Evolutionary conservation across 92 coral and sea anemone genomes (phyloP), one percentile per base, ranked within the genome.

Genomic region (Epizoanthus illoricatus): DNA sequence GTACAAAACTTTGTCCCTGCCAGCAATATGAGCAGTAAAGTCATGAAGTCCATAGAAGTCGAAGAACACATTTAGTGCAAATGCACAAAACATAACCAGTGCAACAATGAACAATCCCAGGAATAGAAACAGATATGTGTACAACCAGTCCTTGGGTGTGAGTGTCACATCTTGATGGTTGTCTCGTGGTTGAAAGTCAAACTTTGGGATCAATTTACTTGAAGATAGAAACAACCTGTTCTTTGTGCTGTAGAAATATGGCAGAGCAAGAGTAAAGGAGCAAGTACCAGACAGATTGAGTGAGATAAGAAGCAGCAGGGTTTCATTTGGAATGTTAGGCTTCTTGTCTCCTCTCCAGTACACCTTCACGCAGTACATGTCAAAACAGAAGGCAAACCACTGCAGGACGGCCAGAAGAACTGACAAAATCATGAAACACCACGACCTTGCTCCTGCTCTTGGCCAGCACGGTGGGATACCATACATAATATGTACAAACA

Each of bases 331-430:
- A 33, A 86, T 84, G 23, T 73, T 74, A 21, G 88, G 91, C 57
- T 84, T 57, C 57, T 28, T 60, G 19, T 85, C 74, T n/a, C 88
- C 75, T 61, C 88, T 74, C 94, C 91, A 90, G 66, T 75, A 85
- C 39, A 76, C 75, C 5, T 87, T 81, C 6, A 81, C 75, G 18
- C 85, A 73, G 87, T 81, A 73, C 89, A 87, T 74, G 59, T 84
- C 89, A 60, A 84, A 80, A 19, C 87, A 61, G 73, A 87, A 87
- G 68, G 94, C 84, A 61, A 69, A 74, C 91, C 94, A 90, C 73
- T 73, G 81, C 15, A 79, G 47, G 0, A 85, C 47, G 11, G 75
- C 74, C 36, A 90, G 78, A 6, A 81, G 0, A 68, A 49, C 15
- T 9, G 92, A 78, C 10, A 64, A 49, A 13, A 79, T 13, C 16